Evolutionary conservation across 2,113 vertebrate species (phyloP).

Genomic region (Craseonycteris thonglongyai): DNA sequence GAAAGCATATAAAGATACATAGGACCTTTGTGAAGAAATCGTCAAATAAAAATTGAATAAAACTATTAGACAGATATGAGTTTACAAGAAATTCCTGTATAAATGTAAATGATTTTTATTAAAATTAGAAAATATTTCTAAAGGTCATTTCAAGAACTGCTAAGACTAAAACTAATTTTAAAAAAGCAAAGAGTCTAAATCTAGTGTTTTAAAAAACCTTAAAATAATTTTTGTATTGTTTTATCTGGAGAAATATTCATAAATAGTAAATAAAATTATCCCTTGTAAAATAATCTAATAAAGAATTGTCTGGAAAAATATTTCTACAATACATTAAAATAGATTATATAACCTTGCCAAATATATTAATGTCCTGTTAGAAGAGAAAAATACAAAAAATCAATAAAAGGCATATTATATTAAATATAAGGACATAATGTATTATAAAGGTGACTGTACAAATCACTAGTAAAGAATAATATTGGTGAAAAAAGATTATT

Average conservation of each 20-base stretch:
- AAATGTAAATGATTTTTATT: background rate
- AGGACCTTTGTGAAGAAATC: background rate
- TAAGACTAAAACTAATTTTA: background rate
- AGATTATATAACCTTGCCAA: background rate
- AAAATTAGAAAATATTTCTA: background rate
- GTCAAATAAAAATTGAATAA: no score
- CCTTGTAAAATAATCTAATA: background rate
- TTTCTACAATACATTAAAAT: background rate
- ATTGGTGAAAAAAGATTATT: background rate
- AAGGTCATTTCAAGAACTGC: background rate
- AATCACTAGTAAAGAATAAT: background rate
- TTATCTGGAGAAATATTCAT: background rate
- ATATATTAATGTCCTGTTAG: background rate
- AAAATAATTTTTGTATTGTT: background rate
- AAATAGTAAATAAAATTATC: background rate
- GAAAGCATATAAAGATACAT: background rate
- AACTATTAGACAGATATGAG: no score
- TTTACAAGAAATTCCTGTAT: background rate
- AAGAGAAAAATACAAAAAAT: background rate
- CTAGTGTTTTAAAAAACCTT: background rate
- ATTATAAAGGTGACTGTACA: background rate
- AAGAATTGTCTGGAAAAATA: background rate
- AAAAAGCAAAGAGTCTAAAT: background rate
- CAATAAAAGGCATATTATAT: background rate
- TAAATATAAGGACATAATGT: background rate